These are phyloP conservation scores for Lacerta agilis DNA, from an alignment of 2,797 vertebrate species.

Conservation along the genomic window DNA sequence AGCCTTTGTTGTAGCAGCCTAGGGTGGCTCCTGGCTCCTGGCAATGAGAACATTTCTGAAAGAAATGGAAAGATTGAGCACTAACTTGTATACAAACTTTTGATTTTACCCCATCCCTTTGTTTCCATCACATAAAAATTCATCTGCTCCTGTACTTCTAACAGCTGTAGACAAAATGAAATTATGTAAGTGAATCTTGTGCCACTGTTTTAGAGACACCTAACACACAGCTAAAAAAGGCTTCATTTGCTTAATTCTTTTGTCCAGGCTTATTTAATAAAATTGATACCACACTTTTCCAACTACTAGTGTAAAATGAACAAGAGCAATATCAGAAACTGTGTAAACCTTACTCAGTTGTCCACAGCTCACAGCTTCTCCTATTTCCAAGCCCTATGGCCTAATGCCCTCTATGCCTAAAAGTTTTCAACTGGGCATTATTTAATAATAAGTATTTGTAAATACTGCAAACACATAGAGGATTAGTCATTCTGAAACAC, in stretches of 20 bases:
- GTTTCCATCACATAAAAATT: not conserved
- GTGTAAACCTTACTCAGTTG: no score
- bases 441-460: conserved; percentile 8
- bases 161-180: no score
- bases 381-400: not conserved
- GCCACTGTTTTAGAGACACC: not conserved
- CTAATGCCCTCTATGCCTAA: not conserved
- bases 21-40: conserved; percentile 95
- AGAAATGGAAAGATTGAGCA: conserved; percentile 54
- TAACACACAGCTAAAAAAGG: not conserved
- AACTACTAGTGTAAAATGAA: no score
- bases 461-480: not conserved
- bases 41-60: conserved; percentile 96
- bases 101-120: not conserved
- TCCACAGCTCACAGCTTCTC: no score
- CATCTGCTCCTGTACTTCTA: not conserved
- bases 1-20: conserved; percentile 99
- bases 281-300: no score
- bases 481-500: conserved; percentile 11
- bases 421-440: not conserved
- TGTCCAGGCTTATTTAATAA: no score
- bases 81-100: conserved; percentile 7
- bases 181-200: no score
- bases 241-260: no score
- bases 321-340: no score